A percentile compares a stretch with the other conserved stretches of the same genome.
phyloP scores from a whole-genome alignment of 1,140 invertebrate genomes.

The Cydia amplana region DNA sequence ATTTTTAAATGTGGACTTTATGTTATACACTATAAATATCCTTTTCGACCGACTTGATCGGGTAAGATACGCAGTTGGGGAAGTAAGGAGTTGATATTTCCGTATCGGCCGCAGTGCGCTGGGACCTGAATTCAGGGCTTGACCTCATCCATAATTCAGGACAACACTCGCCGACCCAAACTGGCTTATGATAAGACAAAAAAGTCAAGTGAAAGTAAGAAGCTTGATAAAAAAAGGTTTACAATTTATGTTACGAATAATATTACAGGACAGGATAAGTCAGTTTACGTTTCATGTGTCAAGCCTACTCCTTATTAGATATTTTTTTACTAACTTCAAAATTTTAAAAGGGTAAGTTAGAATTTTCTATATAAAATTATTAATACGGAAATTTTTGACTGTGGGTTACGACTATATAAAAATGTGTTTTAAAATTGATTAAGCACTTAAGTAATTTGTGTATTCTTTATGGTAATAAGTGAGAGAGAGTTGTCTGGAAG shows the following conservation, averaged over 20 bases:
- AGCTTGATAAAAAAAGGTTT: background rate
- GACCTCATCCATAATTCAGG: constrained; percentile 69
- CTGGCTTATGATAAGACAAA: constrained; percentile 43
- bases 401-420: background rate
- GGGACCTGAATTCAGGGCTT: constrained; percentile 58
- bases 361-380: no score
- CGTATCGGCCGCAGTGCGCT: constrained; percentile 31
- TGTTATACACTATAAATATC: background rate
- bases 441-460: no score
- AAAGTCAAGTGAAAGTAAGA: constrained; percentile 31
- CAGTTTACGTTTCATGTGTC: no score
- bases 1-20: background rate
- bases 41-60: background rate
- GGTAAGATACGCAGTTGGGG: background rate
- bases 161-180: constrained; percentile 41
- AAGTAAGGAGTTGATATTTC: background rate
- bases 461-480: no score
- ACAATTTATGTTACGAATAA: background rate
- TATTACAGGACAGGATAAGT: background rate
- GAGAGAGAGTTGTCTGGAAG: no score
- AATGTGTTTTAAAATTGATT: background rate
- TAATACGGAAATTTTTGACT: no score
- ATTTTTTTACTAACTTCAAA: no score
- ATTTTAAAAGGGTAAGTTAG: no score
- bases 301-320: no score